Conservation (phyloP, 2,113 vertebrate species). For the Garra rufa region DNA sequence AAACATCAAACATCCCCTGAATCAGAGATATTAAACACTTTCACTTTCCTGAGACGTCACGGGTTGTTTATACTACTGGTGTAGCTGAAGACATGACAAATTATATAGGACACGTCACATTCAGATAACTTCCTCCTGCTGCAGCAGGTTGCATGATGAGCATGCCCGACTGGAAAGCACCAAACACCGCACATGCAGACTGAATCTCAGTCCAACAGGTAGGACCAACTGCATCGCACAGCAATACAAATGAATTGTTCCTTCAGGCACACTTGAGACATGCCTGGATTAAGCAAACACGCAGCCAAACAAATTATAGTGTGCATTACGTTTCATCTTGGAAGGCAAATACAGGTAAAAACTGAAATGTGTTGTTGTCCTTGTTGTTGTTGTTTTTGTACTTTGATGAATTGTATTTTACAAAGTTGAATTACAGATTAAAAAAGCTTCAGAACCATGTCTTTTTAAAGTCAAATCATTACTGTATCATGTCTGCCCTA, state of each 20-base stretch:
- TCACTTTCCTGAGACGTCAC: neutral
- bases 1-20: neutral
- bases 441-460: neutral
- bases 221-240: neutral
- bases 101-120: neutral
- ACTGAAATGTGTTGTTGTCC: neutral
- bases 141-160: neutral
- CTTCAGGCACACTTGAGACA: neutral
- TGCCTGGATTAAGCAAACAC: neutral
- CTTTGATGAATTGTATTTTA: neutral
- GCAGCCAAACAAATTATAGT: neutral
- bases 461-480: neutral
- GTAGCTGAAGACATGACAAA: neutral
- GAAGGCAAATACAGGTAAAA: neutral
- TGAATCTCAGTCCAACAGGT: neutral
- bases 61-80: neutral
- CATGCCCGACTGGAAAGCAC: neutral
- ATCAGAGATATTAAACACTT: neutral
- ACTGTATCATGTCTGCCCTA: neutral
- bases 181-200: neutral
- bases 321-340: too few relatives aligned
- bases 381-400: too few relatives aligned
- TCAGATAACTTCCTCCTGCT: neutral
- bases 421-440: neutral
- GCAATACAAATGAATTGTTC: too few relatives aligned